A percentile compares a stretch with the other conserved stretches of the same genome.
Evolutionary conservation across 2,888 invertebrate species (phyloP).

Genomic region (Balanococcus diminutus): DNA sequence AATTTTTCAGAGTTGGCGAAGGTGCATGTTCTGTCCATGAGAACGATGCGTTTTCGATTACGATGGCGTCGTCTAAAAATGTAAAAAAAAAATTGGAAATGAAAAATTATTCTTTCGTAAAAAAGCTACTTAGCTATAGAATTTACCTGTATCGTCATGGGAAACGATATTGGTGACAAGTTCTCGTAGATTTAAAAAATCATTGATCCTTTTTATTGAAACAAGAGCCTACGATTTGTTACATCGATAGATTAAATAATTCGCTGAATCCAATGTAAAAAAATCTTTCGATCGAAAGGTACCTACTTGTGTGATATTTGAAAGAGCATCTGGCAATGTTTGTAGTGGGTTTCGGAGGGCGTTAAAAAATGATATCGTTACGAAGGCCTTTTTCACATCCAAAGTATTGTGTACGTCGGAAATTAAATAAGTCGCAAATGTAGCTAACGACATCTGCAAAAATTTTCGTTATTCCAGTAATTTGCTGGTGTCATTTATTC

Average conservation of each 20-base stretch:
- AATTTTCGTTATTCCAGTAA: neutral
- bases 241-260: neutral
- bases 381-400: slow-evolving; percentile 90
- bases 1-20: slow-evolving; percentile 71
- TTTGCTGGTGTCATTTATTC: neutral
- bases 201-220: neutral
- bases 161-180: neutral
- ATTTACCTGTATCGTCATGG: neutral
- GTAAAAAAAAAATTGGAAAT: neutral
- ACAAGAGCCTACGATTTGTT: neutral
- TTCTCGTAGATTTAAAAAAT: neutral
- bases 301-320: neutral
- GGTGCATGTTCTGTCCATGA: slow-evolving; percentile 75
- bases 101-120: neutral
- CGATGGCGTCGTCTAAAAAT: neutral
- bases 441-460: neutral
- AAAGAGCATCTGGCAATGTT: slow-evolving; percentile 72
- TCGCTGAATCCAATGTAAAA: neutral
- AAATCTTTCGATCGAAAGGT: neutral
- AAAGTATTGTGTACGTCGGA: slow-evolving; percentile 64
- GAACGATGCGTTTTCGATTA: slow-evolving; percentile 74
- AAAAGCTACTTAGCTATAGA: no score
- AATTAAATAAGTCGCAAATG: neutral
- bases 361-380: slow-evolving; percentile 95
- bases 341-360: slow-evolving; percentile 94